phyloP scores from a whole-genome alignment of 2,797 vertebrate species.

The Taeniopygia guttata region DNA sequence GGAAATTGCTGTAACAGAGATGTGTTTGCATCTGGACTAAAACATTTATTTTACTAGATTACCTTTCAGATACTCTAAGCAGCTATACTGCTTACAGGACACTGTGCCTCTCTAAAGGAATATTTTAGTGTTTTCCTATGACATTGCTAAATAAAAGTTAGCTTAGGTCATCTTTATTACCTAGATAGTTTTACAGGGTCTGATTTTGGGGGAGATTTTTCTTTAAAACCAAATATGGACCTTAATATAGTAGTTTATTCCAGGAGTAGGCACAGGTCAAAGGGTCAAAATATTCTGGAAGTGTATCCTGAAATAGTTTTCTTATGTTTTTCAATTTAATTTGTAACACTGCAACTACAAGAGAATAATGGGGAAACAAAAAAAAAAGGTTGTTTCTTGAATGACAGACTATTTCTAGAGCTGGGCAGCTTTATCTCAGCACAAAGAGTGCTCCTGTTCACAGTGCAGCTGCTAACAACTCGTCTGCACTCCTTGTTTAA shows the following conservation, averaged over 20 bases:
- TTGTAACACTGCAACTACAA: neutral
- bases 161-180: neutral
- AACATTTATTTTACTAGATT: neutral
- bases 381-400: neutral
- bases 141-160: neutral
- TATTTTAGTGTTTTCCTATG: neutral
- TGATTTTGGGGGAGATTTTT: neutral
- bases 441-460: constrained; percentile 9
- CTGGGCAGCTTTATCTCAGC: neutral
- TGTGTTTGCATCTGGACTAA: neutral
- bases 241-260: neutral
- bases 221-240: neutral
- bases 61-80: neutral
- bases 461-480: constrained; percentile 32
- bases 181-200: neutral
- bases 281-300: neutral
- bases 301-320: neutral
- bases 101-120: neutral
- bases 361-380: neutral
- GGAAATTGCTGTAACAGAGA: neutral
- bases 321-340: neutral
- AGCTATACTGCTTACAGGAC: neutral
- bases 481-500: constrained; percentile 22
- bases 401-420: neutral
- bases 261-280: neutral